phyloP scores from a whole-genome alignment of 64 coral and sea anemone genomes.

The Anthopleura sola region DNA sequence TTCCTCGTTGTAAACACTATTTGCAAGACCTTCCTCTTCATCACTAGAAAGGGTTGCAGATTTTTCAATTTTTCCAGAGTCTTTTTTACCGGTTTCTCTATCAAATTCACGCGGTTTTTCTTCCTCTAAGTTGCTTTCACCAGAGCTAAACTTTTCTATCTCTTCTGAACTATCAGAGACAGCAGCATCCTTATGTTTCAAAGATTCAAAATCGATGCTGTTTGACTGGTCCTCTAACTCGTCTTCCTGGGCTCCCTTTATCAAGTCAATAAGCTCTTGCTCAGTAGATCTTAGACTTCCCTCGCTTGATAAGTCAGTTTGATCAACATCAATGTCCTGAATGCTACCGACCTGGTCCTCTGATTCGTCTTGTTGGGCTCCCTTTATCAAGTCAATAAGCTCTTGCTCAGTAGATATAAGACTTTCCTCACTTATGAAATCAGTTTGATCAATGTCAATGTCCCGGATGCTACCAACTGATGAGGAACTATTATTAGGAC shows the following conservation, averaged over 20 bases:
- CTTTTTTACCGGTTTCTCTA: not conserved
- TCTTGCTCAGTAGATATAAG: constrained; percentile 57
- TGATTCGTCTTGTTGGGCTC: constrained; percentile 9
- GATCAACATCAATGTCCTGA: constrained; percentile 86
- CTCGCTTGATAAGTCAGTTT: constrained; percentile 76
- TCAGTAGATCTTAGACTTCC: constrained; percentile 45
- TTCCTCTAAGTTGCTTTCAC: not conserved
- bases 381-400: constrained; percentile 67
- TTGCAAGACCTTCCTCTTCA: too few species aligned
- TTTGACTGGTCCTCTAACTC: constrained; percentile 27
- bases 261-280: constrained; percentile 68
- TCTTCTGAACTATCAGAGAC: constrained; percentile 45
- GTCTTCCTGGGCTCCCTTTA: constrained; percentile 34
- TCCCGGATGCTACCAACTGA: constrained; percentile 66
- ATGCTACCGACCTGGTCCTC: constrained; percentile 49
- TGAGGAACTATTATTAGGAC: constrained; percentile 1
- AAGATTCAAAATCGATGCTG: not conserved
- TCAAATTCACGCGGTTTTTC: not conserved
- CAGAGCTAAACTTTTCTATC: constrained; percentile 53
- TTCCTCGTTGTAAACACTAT: not conserved
- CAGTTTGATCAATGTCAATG: constrained; percentile 82
- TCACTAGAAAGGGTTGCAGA: too few species aligned
- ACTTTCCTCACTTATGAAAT: constrained; percentile 71
- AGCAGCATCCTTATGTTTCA: not conserved
- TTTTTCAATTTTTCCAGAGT: not conserved